phyloP scores from a whole-genome alignment of 2,113 vertebrate species.

The Oenanthe oenanthe region DNA sequence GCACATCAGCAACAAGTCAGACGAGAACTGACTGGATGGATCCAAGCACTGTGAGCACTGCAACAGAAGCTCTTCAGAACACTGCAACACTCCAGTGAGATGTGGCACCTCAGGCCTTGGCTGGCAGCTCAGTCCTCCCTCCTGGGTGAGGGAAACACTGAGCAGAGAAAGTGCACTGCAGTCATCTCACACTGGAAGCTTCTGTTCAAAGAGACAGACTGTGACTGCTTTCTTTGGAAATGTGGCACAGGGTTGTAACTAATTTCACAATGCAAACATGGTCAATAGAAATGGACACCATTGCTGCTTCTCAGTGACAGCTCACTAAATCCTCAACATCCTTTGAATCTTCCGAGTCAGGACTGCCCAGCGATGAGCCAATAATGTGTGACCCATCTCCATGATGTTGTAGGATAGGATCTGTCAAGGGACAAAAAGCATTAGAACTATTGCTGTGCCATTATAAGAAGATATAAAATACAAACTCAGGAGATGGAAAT shows the following conservation, averaged over 20 bases:
- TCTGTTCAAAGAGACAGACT: not conserved
- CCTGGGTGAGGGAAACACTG: constrained; percentile 44
- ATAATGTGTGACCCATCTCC: constrained; percentile 84
- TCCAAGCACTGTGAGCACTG: not conserved
- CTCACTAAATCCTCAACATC: constrained; percentile 80
- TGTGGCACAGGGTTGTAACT: constrained; percentile 45
- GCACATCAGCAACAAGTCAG: not conserved
- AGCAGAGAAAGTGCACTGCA: constrained; percentile 53
- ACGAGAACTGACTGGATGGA: not conserved
- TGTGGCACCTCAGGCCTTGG: not conserved
- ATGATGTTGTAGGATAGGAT: constrained; percentile 93
- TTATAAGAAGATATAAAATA: not conserved
- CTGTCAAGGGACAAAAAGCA: constrained; percentile 69
- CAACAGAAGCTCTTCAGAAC: not conserved
- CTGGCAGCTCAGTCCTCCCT: not conserved
- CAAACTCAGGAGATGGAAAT: not conserved
- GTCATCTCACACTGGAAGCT: constrained; percentile 31
- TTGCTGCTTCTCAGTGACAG: constrained; percentile 66
- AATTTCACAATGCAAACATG: constrained; percentile 37
- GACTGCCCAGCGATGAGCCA: constrained; percentile 78
- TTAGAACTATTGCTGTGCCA: not conserved
- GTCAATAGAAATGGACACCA: not conserved
- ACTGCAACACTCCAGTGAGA: not conserved
- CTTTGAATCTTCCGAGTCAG: constrained; percentile 78
- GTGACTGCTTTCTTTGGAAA: constrained; percentile 67